Conservation (phyloP, 2,888 invertebrate species). For the Ptycholaimellus sp. region DNA sequence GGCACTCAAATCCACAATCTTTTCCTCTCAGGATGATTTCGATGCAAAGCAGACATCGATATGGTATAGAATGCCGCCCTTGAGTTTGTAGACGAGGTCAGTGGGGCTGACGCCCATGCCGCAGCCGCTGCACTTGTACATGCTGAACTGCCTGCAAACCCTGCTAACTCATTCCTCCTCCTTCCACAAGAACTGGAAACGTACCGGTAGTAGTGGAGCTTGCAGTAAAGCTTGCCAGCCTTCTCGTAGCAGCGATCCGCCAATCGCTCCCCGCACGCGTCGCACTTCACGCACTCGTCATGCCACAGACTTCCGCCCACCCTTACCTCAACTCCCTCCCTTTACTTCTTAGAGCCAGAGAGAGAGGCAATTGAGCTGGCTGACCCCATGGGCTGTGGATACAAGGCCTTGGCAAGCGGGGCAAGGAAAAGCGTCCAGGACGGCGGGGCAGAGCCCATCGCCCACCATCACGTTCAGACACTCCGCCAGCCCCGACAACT, state of each 20-base stretch:
- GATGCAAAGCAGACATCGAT: too few species aligned
- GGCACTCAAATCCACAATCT: slow-evolving; percentile 19
- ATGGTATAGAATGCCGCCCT: too few species aligned
- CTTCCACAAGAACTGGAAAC: slow-evolving; percentile 5
- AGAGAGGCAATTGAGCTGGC: too few species aligned
- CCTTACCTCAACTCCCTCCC: too few species aligned
- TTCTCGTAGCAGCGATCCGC: slow-evolving; percentile 92
- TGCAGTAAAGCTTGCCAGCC: slow-evolving; percentile 85
- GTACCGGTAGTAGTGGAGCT: slow-evolving; percentile 93
- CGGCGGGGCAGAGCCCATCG: too few species aligned
- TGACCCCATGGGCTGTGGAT: too few species aligned
- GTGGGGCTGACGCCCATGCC: slow-evolving; percentile 15
- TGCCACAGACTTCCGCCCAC: slow-evolving; percentile 69
- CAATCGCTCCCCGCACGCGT: slow-evolving; percentile 69
- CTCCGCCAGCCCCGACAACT: too few species aligned
- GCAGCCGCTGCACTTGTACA: slow-evolving; percentile 17
- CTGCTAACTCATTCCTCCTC: background rate
- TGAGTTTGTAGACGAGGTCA: slow-evolving; percentile 20
- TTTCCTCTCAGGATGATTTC: too few species aligned
- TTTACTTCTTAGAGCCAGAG: too few species aligned
- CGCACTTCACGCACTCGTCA: slow-evolving; percentile 82
- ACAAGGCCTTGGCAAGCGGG: too few species aligned
- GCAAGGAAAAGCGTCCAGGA: too few species aligned
- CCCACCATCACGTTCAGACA: too few species aligned
- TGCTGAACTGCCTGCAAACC: slow-evolving; percentile 14